phyloP scores from a whole-genome alignment of 2,113 vertebrate species.

The Mus musculus region DNA sequence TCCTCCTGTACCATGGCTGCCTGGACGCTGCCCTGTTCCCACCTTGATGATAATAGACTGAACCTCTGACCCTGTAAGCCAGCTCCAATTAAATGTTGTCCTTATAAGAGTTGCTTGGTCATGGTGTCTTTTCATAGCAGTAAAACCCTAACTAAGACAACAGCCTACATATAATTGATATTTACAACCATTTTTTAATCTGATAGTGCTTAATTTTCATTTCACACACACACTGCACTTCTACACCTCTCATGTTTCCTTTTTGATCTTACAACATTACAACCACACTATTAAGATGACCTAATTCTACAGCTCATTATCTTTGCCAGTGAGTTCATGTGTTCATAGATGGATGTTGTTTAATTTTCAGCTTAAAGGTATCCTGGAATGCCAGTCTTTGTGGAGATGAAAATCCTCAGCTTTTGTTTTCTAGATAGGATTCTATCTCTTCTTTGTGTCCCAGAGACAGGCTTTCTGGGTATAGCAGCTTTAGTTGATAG shows the following conservation, averaged over 20 bases:
- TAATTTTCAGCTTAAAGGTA: background rate
- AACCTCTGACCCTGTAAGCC: too few relatives aligned
- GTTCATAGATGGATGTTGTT: background rate
- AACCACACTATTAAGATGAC: background rate
- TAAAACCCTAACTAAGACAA: too few relatives aligned
- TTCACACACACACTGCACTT: background rate
- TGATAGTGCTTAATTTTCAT: background rate
- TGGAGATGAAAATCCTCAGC: background rate
- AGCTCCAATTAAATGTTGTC: too few relatives aligned
- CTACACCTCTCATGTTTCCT: background rate
- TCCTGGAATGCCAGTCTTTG: background rate
- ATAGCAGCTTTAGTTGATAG: background rate
- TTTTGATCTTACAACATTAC: background rate
- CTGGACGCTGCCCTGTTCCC: too few relatives aligned
- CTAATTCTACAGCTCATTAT: background rate
- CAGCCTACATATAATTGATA: background rate
- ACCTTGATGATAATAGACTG: too few relatives aligned
- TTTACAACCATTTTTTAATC: background rate
- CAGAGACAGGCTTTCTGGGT: background rate
- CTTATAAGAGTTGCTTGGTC: too few relatives aligned
- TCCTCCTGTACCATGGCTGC: too few relatives aligned
- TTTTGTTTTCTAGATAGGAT: background rate
- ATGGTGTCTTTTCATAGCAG: too few relatives aligned
- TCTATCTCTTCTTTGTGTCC: background rate
- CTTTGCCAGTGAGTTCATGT: background rate